phyloP scores from a whole-genome alignment of 2,888 invertebrate genomes.

The Drosophila cracens region DNA sequence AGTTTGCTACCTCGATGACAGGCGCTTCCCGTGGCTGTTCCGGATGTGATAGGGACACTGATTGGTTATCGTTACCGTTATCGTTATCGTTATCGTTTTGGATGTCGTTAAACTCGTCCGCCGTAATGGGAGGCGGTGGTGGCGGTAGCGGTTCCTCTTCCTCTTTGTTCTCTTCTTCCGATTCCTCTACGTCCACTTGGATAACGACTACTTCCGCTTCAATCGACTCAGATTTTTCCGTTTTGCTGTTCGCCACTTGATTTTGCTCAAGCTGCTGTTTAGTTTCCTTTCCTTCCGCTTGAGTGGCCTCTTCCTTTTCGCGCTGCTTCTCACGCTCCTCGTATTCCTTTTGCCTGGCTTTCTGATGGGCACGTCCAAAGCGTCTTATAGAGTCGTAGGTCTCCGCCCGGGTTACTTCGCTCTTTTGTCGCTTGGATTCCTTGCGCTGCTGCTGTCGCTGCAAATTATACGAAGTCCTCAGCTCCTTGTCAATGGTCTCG shows the following conservation, averaged over 20 bases:
- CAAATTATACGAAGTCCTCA: conserved; percentile 86
- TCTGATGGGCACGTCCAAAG: conserved; percentile 83
- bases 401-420: conserved; percentile 70
- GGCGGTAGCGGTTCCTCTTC: conserved; percentile 55
- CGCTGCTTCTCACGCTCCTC: conserved; percentile 61
- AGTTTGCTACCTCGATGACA: conserved; percentile 81
- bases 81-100: conserved; percentile 5
- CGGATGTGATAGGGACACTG: conserved; percentile 44
- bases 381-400: conserved; percentile 84
- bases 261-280: conserved; percentile 24
- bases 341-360: conserved; percentile 79
- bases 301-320: conserved; percentile 51
- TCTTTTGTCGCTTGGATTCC: conserved; percentile 48
- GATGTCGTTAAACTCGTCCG: conserved; percentile 28
- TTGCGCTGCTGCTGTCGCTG: conserved; percentile 73
- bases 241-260: conserved; percentile 38
- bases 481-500: conserved; percentile 90
- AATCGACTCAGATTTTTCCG: conserved; percentile 30
- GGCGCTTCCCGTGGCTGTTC: conserved; percentile 82
- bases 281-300: conserved; percentile 43
- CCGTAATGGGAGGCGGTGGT: conserved; percentile 59
- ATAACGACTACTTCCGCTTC: conserved; percentile 12
- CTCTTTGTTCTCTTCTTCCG: neutral
- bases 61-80: conserved; percentile 33
- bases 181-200: neutral